phyloP scores from a whole-genome alignment of 2,888 invertebrate species.

The Phlogophora meticulosa region DNA sequence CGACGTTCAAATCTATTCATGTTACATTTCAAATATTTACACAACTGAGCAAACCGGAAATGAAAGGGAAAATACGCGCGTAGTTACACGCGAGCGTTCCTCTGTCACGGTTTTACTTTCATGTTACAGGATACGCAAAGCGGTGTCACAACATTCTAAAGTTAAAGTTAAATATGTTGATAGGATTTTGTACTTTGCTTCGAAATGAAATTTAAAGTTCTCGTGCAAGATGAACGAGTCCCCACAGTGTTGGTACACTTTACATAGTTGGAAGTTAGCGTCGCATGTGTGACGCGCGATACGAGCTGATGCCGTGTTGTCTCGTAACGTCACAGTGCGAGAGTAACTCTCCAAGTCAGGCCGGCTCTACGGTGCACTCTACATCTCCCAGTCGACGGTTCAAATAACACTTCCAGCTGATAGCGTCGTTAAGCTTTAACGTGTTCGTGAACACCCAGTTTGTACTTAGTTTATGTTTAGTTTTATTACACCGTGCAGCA shows the following conservation, averaged over 20 bases:
- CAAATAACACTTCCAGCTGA: slow-evolving; percentile 79
- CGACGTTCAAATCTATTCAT: slow-evolving; percentile 41
- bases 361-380: slow-evolving; percentile 69
- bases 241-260: slow-evolving; percentile 20
- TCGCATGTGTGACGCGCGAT: slow-evolving; percentile 38
- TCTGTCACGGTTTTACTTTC: slow-evolving; percentile 44
- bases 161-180: slow-evolving; percentile 24
- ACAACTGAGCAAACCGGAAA: slow-evolving; percentile 60
- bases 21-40: slow-evolving; percentile 57
- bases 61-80: slow-evolving; percentile 55
- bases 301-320: slow-evolving; percentile 49
- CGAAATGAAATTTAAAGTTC: slow-evolving; percentile 14
- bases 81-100: slow-evolving; percentile 41
- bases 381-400: slow-evolving; percentile 71
- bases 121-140: slow-evolving; percentile 33
- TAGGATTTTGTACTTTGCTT: slow-evolving; percentile 13
- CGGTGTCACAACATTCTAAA: slow-evolving; percentile 22
- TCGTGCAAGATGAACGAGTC: slow-evolving; percentile 28
- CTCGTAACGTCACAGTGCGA: slow-evolving; percentile 48
- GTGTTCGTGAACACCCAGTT: slow-evolving; percentile 77
- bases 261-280: slow-evolving; percentile 42
- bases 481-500: slow-evolving; percentile 74
- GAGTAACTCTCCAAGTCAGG: slow-evolving; percentile 61
- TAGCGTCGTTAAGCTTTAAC: slow-evolving; percentile 78
- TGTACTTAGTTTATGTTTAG: slow-evolving; percentile 79